These are phyloP conservation scores for Campoplex capitator DNA, from an alignment of 2,888 invertebrate genomes.

Conservation along the genomic window DNA sequence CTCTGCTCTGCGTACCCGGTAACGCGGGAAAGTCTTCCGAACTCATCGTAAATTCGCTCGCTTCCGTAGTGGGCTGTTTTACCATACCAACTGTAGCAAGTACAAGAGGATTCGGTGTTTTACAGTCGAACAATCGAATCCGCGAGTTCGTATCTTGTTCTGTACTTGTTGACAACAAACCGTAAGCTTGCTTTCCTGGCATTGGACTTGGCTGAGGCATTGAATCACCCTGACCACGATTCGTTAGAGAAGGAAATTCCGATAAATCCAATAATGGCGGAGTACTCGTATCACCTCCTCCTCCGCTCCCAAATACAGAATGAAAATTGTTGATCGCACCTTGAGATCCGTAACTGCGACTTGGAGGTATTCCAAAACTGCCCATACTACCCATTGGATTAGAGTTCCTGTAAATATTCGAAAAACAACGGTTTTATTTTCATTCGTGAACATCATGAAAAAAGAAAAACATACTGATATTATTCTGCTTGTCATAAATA, in stretches of 20 bases:
- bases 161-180: constrained; percentile 85
- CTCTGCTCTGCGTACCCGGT: constrained; percentile 94
- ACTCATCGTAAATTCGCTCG: constrained; percentile 98
- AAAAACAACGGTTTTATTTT: constrained; percentile 66
- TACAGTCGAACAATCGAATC: constrained; percentile 61
- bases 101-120: constrained; percentile 64
- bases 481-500: not conserved
- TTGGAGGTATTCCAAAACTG: constrained; percentile 87
- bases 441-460: too few relatives aligned
- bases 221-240: constrained; percentile 92
- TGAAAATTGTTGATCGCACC: constrained; percentile 88
- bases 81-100: constrained; percentile 93
- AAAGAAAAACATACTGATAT: too few relatives aligned
- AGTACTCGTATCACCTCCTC: constrained; percentile 91
- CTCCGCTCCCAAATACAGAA: constrained; percentile 90
- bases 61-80: constrained; percentile 96
- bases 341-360: constrained; percentile 86
- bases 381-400: constrained; percentile 88
- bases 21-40: constrained; percentile 99
- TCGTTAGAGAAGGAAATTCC: constrained; percentile 96
- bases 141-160: constrained; percentile 64
- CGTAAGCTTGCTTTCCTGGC: constrained; percentile 97
- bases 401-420: constrained; percentile 85
- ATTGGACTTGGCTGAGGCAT: constrained; percentile 93
- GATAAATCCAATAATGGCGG: constrained; percentile 96